A percentile compares a stretch with the other conserved stretches of the same genome.
Evolutionary conservation across 2,113 vertebrate species (phyloP).

Genomic region (Balaeniceps rex): DNA sequence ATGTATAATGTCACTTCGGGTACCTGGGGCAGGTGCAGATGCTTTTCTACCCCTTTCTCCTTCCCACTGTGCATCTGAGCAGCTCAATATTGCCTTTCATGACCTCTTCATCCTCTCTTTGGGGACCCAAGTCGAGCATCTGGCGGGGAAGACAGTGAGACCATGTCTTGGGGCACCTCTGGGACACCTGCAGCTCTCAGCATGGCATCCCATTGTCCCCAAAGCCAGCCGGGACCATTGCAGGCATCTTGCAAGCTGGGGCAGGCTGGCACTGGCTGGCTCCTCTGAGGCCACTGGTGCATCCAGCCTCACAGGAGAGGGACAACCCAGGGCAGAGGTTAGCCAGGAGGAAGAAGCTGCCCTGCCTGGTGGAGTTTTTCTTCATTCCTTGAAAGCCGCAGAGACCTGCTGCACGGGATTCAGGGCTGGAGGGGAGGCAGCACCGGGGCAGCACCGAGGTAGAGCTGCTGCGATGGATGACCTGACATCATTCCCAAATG

Average conservation of each 20-base stretch:
- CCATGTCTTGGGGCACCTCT: fast-evolving
- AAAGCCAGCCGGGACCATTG: neutral
- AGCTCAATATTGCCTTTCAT: neutral
- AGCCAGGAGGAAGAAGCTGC: neutral
- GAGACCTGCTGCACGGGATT: conserved; percentile 13
- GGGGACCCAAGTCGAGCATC: neutral
- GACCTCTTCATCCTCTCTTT: neutral
- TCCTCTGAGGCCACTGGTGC: fast-evolving
- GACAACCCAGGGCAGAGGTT: neutral
- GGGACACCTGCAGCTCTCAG: neutral
- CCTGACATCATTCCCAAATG: neutral
- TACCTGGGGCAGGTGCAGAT: too few species aligned
- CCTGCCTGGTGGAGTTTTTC: neutral
- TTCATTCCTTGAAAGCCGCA: conserved; percentile 32
- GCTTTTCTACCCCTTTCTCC: neutral
- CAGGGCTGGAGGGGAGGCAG: conserved; percentile 7
- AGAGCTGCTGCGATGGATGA: neutral
- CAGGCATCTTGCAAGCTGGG: neutral
- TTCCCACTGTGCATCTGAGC: neutral
- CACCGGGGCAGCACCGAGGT: neutral
- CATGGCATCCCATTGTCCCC: neutral
- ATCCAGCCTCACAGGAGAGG: fast-evolving
- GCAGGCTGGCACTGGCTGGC: neutral
- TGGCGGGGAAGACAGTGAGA: neutral
- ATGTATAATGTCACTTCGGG: neutral